Base-by-base conservation (phyloP, 2,113 vertebrate species). In the human (Homo sapiens) region DNA sequence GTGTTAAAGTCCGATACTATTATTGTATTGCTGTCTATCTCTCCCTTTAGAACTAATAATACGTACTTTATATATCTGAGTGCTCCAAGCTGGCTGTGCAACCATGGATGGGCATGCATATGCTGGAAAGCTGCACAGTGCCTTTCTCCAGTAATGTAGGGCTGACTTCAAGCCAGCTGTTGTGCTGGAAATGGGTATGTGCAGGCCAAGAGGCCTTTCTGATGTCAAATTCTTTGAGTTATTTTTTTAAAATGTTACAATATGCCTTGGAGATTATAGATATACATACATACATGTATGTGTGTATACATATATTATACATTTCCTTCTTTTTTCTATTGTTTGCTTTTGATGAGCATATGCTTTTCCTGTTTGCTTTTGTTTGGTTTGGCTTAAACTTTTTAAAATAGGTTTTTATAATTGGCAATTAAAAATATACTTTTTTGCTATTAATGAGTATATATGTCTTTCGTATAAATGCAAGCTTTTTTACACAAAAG, bases 391-490 rank as follows among this genome's bases (percentile, higher is more conserved):
- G 16, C 45, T 88, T 73, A 61, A 93, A 68, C 22, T 72, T 20
- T 92, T 85, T 89, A 73, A 94, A 45, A 83, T 64, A 22, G 20
- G 4, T 76, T 92, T 95, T 16, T 78, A 9, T 76, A 86, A 89
- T n/a, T 61, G 48, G 61, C 8, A 93, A 72, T 25, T 20, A 57
- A 73, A 90, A 70, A 80, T 75, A 59, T 72, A 18, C 2, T 20
- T 78, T 55, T 93, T 57, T 43, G 12, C 66, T 79, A 7, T 93
- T 55, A 61, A 48, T 32, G 1, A 94, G 45, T 82, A 50, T 82
- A 32, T 89, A 59, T 89, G 76, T 27, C 66, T 89, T 90, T 93
- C 70, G 23, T n/a, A 30, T 73, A 59, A 93, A 89, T 86, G 73
- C 40, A 95, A 72, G 4, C 18, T 86, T 76, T 90, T 86, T 90